Percentiles rank a stretch among this genome's conserved stretches.
phyloP scores from a whole-genome alignment of 2,888 invertebrate species.

The Nymphalis urticae region DNA sequence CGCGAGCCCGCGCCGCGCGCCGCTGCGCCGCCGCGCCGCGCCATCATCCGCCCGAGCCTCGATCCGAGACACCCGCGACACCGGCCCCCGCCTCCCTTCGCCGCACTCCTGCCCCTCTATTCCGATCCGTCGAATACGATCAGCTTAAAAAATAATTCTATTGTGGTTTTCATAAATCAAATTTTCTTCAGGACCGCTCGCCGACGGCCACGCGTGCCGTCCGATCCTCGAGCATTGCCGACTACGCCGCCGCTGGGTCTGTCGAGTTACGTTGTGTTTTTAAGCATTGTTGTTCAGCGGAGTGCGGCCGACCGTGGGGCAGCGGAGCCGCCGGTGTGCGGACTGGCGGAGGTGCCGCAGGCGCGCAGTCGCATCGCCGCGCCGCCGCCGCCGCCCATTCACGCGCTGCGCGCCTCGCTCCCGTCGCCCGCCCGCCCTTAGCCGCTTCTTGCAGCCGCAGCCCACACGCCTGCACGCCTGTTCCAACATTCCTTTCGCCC shows the following conservation, averaged over 20 bases:
- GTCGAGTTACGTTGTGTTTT: conserved; percentile 73
- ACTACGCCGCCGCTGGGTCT: conserved; percentile 64
- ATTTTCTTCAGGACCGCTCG: conserved; percentile 70
- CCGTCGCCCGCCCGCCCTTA: conserved; percentile 32
- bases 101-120: conserved; percentile 69
- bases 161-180: conserved; percentile 74
- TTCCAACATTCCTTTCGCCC: conserved; percentile 37
- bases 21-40: conserved; percentile 70
- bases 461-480: conserved; percentile 45
- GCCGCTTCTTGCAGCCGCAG: conserved; percentile 41
- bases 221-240: conserved; percentile 74
- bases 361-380: conserved; percentile 53
- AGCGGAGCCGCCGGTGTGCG: conserved; percentile 82
- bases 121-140: conserved; percentile 70
- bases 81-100: conserved; percentile 54
- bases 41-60: conserved; percentile 61
- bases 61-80: conserved; percentile 53
- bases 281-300: conserved; percentile 80
- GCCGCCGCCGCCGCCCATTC: conserved; percentile 58
- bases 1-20: conserved; percentile 72
- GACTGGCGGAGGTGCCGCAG: conserved; percentile 70
- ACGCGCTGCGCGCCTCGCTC: conserved; percentile 52
- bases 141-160: conserved; percentile 66
- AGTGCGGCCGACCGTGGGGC: conserved; percentile 81
- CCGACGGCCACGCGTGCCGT: conserved; percentile 75